phyloP scores from a whole-genome alignment of 2,797 vertebrate genomes.

The Gymnocypris eckloni region DNA sequence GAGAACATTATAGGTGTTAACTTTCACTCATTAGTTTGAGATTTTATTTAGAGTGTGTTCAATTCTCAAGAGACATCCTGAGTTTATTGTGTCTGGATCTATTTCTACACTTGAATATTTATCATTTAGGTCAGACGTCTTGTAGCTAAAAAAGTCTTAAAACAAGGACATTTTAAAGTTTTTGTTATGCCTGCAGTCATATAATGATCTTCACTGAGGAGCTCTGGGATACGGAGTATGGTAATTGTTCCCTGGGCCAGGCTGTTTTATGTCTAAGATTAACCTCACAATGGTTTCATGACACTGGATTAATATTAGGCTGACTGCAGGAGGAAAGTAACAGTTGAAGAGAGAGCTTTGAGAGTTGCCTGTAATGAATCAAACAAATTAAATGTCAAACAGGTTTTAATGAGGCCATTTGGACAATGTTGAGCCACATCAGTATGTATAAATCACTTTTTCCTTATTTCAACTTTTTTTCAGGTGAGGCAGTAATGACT shows the following conservation, averaged over 20 bases:
- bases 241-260: constrained; percentile 8
- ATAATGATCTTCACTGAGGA: constrained; percentile 16
- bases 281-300: constrained; percentile 26
- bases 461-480: constrained; percentile 4
- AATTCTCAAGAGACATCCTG: not conserved
- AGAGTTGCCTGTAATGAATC: constrained; percentile 40
- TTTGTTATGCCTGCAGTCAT: not conserved
- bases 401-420: constrained; percentile 47
- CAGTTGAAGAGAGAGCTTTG: constrained; percentile 19
- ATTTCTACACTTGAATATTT: constrained; percentile 41
- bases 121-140: constrained; percentile 50
- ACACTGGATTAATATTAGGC: constrained; percentile 32
- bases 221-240: not conserved
- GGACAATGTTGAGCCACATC: not conserved
- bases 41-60: constrained; percentile 13
- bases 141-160: constrained; percentile 12
- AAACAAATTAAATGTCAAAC: constrained; percentile 58
- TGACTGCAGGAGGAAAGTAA: constrained; percentile 11
- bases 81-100: constrained; percentile 45
- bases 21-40: constrained; percentile 25
- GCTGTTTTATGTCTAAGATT: constrained; percentile 34
- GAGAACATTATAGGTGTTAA: constrained; percentile 15
- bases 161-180: constrained; percentile 26
- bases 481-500: not conserved
- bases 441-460: constrained; percentile 22